Evolutionary conservation across 2,888 invertebrate species (phyloP), one percentile per base, ranked within the genome.

Genomic region (Ecdyonurus torrentis): DNA sequence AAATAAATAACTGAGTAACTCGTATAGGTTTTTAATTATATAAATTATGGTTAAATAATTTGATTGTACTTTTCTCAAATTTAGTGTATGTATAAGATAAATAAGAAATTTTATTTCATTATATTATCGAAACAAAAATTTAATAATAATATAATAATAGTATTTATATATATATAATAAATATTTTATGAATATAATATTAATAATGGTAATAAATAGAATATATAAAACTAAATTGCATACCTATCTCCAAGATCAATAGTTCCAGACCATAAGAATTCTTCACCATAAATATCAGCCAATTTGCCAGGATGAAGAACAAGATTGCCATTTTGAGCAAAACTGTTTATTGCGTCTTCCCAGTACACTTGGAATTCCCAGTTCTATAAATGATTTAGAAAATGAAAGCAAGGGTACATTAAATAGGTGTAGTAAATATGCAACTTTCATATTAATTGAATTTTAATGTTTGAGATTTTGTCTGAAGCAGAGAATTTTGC

Each of bases 291-390:
- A 55, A 55, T 55, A 66, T 83, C 81, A 7, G 79, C 72, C 0
- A 80, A 77, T 25, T 84, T 70, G 0, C 82, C 79, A 1, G 87
- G 87, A 67, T 79, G 79, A 66, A 87, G 79, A 72, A 77, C 78
- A 15, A 89, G 74, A 3, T 72, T 71, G 1, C 85, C 83, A 68
- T 79, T 74, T 67, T 78, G 74, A 0, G 77, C 74, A 72, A 79
- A 86, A 59, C 84, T 84, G 50, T 86, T 85, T 1, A 79, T 18
- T 10, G 50, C 7, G 10, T 55, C 55, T 7, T 7, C 10, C 55
- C 55, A 55, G 72, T 85, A 85, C 75, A 82, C 83, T 72, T 86
- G 83, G 73, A 86, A 86, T 71, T 86, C 85, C 82, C 83, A 82
- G 72, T 85, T 85, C 83, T 86, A 69, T n/a, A n/a, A n/a, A n/a